Base-by-base conservation (phyloP, 2,113 vertebrate species). In the Menura novaehollandiae region DNA sequence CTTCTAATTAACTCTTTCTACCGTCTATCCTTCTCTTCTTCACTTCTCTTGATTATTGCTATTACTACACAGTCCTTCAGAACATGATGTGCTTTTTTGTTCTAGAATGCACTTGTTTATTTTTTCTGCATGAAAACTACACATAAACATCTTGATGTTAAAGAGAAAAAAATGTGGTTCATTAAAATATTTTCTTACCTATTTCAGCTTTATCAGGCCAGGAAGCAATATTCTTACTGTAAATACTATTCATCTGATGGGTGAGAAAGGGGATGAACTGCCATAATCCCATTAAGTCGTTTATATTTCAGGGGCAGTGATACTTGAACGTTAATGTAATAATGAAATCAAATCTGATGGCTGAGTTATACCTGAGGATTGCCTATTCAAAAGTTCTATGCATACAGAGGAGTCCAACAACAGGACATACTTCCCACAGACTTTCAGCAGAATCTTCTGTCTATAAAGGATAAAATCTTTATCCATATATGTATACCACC, bases 401-500 rank as follows among this genome's bases (percentile, higher is more conserved):
- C 46, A 32, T 30, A 33, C 9, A 58, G 28, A 69, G 41, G 2
- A 74, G 5, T 14, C 44, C 89, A 62, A 82, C 13, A 87, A 59
- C 28, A 23, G 5, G 7, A 28, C 3, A 21, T 67, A 24, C 27
- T 47, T 88, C 7, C 3, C 37, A 82, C 41, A 28, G 55, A 28
- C 24, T 73, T 93, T 43, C 32, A 82, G 7, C 22, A 64, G 32
- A 80, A 10, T 13, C 15, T 76, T 52, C 46, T 93, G 49, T 37
- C 17, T 35, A 14, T 20, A 56, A 58, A 59, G 33, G 16, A 64
- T 63, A 72, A 72, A 78, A 52, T 32, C 4, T 33, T 2, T 16
- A 3, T n/a, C n/a, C n/a, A n/a, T n/a, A n/a, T n/a, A n/a, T n/a
- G n/a, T 52, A 24, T 1, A 3, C 0, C 6, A 43, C 19, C 7